These are phyloP conservation scores for Falco novaeseelandiae DNA, from an alignment of 2,797 vertebrate genomes.

Conservation along the genomic window DNA sequence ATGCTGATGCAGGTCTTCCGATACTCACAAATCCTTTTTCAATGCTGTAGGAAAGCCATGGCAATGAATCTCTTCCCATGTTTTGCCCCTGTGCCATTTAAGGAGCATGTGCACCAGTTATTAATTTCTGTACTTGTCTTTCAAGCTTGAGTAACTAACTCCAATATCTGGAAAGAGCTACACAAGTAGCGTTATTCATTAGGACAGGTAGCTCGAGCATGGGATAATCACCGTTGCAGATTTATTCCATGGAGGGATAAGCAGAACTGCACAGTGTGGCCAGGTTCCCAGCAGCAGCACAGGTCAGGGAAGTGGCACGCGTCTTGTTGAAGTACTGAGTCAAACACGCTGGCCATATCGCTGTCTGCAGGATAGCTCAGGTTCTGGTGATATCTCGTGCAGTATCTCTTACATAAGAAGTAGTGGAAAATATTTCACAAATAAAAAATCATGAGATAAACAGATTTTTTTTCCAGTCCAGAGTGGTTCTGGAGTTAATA, in stretches of 20 bases:
- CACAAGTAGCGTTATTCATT: not conserved
- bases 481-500: not conserved
- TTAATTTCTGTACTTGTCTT: slow-evolving; percentile 42
- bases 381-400: not conserved
- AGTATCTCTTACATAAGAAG: not conserved
- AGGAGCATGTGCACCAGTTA: not conserved
- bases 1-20: not conserved
- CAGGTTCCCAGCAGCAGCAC: not conserved
- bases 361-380: not conserved
- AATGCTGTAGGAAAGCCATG: not conserved
- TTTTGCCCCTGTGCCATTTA: not conserved
- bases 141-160: slow-evolving; percentile 46
- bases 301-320: not conserved
- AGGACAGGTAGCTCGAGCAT: not conserved
- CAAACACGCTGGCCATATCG: not conserved
- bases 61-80: not conserved
- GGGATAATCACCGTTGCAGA: slow-evolving; percentile 13
- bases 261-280: not conserved
- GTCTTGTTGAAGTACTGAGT: not conserved
- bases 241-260: slow-evolving; percentile 2
- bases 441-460: not conserved
- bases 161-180: not conserved
- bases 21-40: not conserved
- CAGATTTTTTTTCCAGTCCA: not conserved
- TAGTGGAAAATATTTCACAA: not conserved